Evolutionary conservation across 2,888 invertebrate genomes (phyloP), one percentile per base, ranked within the genome.

Genomic region (Neria commutata): DNA sequence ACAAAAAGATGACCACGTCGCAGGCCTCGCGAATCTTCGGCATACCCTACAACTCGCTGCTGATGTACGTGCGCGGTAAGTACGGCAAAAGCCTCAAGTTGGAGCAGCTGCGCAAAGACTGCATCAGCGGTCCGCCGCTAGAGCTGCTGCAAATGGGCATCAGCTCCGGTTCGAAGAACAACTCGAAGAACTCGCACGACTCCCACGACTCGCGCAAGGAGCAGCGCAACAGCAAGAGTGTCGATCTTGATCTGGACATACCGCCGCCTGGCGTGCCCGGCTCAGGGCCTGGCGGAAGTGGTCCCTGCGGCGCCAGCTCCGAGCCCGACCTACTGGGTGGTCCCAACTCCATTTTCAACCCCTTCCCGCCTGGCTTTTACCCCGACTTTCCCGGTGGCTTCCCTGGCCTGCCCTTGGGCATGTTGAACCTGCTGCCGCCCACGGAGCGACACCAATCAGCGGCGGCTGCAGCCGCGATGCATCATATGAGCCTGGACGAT

Each of bases 1-100:
- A 94, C 83, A 94, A 94, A 78, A 94, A 93, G 80, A 94, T 94
- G 93, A 94, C 94, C 64, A 94, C 94, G 46, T 93, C 93, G 75
- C 93, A 94, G 81, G 94, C 94, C 10, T 94, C 93, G 23, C 84
- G 94, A 64, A 91, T 94, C 78, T 94, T 93, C 82, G 94, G 94
- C 45, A 94, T 94, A 67, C 94, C 94, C n/a, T 94, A 94, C 86
- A 94, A 94, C 83, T 93, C 93, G 47, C 85, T 94, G 50, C 84
- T 94, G 56, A 94, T 94, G 94, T 94, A 94, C 83, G 94, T 94
- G 25, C 86, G 94, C 48, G 94, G 94, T 54, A 94, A 94, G 79
- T 94, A 94, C 80, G 94, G 94, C n/a, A 94, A 94, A 81, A 93
- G 93, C 76, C 84, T 94, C 60, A 94, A 94, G 75, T 84, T 94